Conservation (phyloP, 2,888 invertebrate genomes). For the Calameuta idolon region DNA sequence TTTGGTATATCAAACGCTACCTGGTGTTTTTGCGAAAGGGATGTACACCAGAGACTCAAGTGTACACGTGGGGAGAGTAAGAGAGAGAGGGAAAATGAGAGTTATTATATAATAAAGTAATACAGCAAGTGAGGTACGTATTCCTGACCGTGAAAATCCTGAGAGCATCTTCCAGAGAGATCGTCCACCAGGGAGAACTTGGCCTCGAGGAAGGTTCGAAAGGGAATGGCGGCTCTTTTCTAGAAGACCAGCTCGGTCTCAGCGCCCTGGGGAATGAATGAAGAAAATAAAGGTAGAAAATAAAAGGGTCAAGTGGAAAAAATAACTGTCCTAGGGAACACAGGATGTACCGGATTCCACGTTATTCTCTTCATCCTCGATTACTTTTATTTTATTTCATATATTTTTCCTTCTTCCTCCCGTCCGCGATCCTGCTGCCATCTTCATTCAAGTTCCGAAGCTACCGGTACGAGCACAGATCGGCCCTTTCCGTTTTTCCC, state of each 20-base stretch:
- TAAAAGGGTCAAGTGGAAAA: conserved; percentile 9
- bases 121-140: not conserved
- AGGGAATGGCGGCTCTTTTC: not conserved
- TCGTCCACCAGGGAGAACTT: not conserved
- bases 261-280: conserved; percentile 3
- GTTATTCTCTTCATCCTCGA: not conserved
- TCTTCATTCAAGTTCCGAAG: not conserved
- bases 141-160: not conserved
- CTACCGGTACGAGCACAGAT: not conserved
- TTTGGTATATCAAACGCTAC: not conserved
- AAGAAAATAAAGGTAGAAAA: conserved; percentile 3
- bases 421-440: not conserved
- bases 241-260: not conserved
- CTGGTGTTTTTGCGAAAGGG: not conserved
- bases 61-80: not conserved
- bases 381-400: not conserved
- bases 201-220: not conserved
- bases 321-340: not conserved
- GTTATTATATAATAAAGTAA: not conserved
- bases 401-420: not conserved
- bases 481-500: not conserved
- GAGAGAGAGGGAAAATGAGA: too few relatives aligned
- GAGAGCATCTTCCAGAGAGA: not conserved
- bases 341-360: not conserved
- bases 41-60: not conserved